These are phyloP conservation scores for Osmerus mordax DNA, from an alignment of 2,113 vertebrate species.

Conservation along the genomic window DNA sequence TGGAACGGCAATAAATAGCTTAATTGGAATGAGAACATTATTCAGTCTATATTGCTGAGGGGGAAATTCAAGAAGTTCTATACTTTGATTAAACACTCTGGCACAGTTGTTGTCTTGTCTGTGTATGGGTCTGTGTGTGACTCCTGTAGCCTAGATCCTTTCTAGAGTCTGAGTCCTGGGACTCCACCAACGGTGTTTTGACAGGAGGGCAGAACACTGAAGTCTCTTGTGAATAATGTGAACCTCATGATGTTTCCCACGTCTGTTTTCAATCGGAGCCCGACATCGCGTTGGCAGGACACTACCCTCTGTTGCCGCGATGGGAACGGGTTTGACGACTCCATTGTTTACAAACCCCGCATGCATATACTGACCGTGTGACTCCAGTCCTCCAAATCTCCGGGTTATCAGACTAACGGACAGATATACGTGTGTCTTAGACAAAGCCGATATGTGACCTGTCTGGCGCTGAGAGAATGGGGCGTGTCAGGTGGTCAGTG, in stretches of 20 bases:
- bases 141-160: no score
- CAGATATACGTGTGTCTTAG: neutral
- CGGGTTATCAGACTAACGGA: neutral
- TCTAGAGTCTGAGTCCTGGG: no score
- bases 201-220: no score
- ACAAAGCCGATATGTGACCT: neutral
- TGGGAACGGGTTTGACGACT: no score
- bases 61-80: neutral
- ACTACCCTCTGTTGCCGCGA: no score
- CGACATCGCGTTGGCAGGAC: no score
- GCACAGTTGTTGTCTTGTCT: no score
- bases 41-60: neutral
- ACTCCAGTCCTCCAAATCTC: neutral
- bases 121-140: no score
- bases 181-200: no score
- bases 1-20: slow-evolving; percentile 50
- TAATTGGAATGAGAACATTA: slow-evolving; percentile 29
- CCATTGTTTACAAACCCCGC: slow-evolving; percentile 10
- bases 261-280: no score
- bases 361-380: slow-evolving; percentile 4
- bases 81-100: neutral
- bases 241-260: no score
- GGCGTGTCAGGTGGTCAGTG: slow-evolving; percentile 16
- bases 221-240: no score
- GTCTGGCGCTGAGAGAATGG: neutral